Evolutionary conservation across 2,888 invertebrate species (phyloP), one percentile per base, ranked within the genome.

Genomic region (Pachydiplax longipennis): DNA sequence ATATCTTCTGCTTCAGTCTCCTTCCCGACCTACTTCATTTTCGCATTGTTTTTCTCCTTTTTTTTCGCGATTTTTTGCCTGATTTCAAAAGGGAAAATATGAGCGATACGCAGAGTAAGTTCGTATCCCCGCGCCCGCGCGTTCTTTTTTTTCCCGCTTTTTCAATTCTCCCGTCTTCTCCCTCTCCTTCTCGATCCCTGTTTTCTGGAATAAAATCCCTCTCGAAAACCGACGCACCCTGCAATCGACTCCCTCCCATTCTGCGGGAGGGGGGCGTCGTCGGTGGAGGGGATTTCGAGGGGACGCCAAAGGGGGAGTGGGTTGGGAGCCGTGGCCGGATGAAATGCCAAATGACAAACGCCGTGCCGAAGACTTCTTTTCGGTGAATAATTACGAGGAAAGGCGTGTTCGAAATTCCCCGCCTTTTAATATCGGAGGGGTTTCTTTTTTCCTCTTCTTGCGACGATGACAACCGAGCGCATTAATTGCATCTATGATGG

Each of bases 191-290:
- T 22, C 83, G 31, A 18, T 53, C 82, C 22, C 73, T 12, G 61
- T 87, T 73, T 73, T 58, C 37, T 87, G 87, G 37, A 61, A 87
- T 61, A 65, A 87, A 87, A 87, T 37, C 87, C n/a, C 87, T 61
- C 83, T 83, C 58, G 83, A 83, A 83, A 87, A 61, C 61, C 87
- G 87, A 87, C 87, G 87, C 87, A 87, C 87, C 87, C 61, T 22
- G 87, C 61, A 87, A 87, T 87, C 61, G 87, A 65, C 87, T 87
- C 61, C 37, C 31, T 35, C 35, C 83, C 83, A 35, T 61, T 53
- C 31, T 25, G 31, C n/a, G 5, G 6, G 1, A 4, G 3, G 65
- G 25, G 65, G 25, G 65, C 37, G 37, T 37, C 5, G 37, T n/a
- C n/a, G n/a, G n/a, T 37, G 25, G 65, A n/a, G 65, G 25, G 65